Conservation (phyloP, 2,113 vertebrate genomes). For the Bothrops jararaca region DNA sequence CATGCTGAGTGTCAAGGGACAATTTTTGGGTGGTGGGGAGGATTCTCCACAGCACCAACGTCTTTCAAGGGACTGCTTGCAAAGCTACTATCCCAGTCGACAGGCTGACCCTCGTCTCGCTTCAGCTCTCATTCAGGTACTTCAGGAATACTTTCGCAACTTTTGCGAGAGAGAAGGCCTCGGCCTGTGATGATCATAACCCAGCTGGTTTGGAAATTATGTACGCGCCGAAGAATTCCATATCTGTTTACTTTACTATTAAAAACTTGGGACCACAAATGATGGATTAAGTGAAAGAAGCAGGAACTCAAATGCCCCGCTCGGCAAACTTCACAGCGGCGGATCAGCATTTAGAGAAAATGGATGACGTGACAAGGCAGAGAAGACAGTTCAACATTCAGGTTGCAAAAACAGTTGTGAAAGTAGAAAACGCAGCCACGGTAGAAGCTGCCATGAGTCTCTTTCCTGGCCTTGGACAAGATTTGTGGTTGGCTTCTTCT, state of each 20-base stretch:
- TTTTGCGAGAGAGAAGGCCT: conserved; percentile 4
- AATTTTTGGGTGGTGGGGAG: background rate
- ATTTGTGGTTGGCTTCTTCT: background rate
- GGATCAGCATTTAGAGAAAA: conserved; percentile 30
- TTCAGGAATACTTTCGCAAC: background rate
- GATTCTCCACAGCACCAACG: background rate
- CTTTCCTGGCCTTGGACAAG: background rate
- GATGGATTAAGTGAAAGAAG: conserved; percentile 42
- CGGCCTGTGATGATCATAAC: background rate
- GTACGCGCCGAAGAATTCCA: conserved; percentile 24
- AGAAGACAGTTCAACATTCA: conserved; percentile 22
- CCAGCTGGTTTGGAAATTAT: conserved; percentile 6
- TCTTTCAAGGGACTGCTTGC: background rate
- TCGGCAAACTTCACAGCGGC: conserved; percentile 39
- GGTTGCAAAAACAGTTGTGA: background rate
- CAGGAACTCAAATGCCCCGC: conserved; percentile 25
- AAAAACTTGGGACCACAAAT: conserved; percentile 20
- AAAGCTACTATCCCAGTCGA: too few species aligned
- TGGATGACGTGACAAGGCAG: background rate
- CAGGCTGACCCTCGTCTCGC: too few species aligned
- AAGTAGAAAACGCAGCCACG: background rate
- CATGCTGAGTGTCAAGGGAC: background rate
- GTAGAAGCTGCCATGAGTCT: background rate
- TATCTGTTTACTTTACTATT: conserved; percentile 50
- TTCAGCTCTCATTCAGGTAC: conserved; percentile 3